A percentile compares a stretch with the other conserved stretches of the same genome.
Evolutionary conservation across 92 coral and sea anemone genomes (phyloP).

Genomic region (Palythoa heliodiscus): DNA sequence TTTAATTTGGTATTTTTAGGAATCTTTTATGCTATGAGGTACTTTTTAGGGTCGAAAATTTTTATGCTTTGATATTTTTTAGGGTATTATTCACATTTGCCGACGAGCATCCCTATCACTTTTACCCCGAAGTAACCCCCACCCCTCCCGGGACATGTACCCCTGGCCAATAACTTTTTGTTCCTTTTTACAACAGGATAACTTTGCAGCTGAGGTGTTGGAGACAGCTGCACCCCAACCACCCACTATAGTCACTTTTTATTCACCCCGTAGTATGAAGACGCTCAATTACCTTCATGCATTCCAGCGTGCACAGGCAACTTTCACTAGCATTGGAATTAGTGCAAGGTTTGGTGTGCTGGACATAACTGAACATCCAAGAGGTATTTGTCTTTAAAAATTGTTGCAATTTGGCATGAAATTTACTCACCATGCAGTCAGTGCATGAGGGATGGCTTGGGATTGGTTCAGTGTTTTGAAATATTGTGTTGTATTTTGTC

Average conservation of each 20-base stretch:
- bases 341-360: constrained; percentile 72
- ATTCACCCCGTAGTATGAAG: constrained; percentile 74
- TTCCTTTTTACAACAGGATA: constrained; percentile 58
- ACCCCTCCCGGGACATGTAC: too few species aligned
- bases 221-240: constrained; percentile 73
- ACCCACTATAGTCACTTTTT: constrained; percentile 80
- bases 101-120: too few species aligned
- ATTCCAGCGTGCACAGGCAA: constrained; percentile 55
- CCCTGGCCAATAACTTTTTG: too few species aligned
- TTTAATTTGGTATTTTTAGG: too few species aligned
- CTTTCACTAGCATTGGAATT: constrained; percentile 58
- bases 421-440: neutral
- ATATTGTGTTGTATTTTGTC: too few species aligned
- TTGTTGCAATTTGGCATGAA: neutral
- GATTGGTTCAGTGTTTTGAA: neutral
- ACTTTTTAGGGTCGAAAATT: too few species aligned
- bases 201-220: constrained; percentile 70
- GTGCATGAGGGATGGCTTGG: neutral
- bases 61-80: too few species aligned
- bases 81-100: too few species aligned
- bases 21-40: too few species aligned
- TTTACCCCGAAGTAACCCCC: too few species aligned
- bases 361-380: constrained; percentile 68
- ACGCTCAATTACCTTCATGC: constrained; percentile 72
- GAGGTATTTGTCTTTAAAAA: constrained; percentile 52